These are phyloP conservation scores for Adoxophyes honmai DNA, from an alignment of 1,140 invertebrate genomes.

Conservation along the genomic window DNA sequence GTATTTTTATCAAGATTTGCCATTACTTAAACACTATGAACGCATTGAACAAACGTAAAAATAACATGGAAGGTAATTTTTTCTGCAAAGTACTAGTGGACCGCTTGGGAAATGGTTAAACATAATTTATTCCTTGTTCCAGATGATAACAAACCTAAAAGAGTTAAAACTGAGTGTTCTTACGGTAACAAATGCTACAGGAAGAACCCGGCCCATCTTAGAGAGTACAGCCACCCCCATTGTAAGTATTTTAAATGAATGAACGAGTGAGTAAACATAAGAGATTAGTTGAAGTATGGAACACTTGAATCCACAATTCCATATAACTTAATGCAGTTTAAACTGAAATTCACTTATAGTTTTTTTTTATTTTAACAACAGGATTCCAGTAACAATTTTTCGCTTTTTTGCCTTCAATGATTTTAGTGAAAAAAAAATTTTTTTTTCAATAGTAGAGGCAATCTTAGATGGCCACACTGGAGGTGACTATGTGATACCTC, in stretches of 20 bases:
- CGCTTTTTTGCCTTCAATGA: no score
- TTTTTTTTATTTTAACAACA: no score
- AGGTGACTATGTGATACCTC: slow-evolving; percentile 69
- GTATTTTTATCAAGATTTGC: not conserved
- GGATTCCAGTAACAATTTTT: no score
- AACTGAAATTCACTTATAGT: no score
- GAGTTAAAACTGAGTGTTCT: slow-evolving; percentile 78
- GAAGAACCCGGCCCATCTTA: slow-evolving; percentile 89
- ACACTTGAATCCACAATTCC: no score
- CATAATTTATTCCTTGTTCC: no score
- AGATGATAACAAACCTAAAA: slow-evolving; percentile 44
- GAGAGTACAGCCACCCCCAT: slow-evolving; percentile 87
- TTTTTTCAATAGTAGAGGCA: slow-evolving; percentile 67
- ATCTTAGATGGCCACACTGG: slow-evolving; percentile 64
- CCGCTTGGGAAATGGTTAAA: no score
- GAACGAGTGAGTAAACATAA: no score
- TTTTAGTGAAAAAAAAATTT: slow-evolving; percentile 20
- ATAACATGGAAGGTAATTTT: slow-evolving; percentile 32
- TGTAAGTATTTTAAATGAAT: slow-evolving; percentile 81
- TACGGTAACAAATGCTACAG: slow-evolving; percentile 88
- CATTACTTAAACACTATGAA: slow-evolving; percentile 27
- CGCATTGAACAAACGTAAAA: slow-evolving; percentile 35
- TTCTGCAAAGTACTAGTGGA: not conserved
- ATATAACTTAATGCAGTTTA: no score
- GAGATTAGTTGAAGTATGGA: no score